A percentile compares a stretch with the other conserved stretches of the same genome.
Evolutionary conservation across 2,888 invertebrate species (phyloP).

Genomic region (Ganaspis brasiliensis): DNA sequence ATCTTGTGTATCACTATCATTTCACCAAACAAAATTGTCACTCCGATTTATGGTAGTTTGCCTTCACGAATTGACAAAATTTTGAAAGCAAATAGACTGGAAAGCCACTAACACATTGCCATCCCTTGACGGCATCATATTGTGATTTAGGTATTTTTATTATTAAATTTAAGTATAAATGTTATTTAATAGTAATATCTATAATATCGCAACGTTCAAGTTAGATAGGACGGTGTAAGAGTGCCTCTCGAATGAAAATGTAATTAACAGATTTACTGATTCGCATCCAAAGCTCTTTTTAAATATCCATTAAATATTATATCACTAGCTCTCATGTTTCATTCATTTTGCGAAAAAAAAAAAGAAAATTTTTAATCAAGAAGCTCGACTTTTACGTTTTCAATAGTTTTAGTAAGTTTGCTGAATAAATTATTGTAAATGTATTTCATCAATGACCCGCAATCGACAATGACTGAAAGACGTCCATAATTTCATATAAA

Average conservation of each 20-base stretch:
- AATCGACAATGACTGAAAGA: slow-evolving; percentile 21
- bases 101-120: slow-evolving; percentile 64
- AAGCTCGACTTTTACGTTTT: slow-evolving; percentile 31
- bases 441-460: slow-evolving; percentile 11
- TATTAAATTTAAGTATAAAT: slow-evolving; percentile 77
- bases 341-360: slow-evolving; percentile 17
- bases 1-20: slow-evolving; percentile 55
- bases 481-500: slow-evolving; percentile 26
- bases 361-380: background rate
- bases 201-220: slow-evolving; percentile 72
- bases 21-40: slow-evolving; percentile 37
- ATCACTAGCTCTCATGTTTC: slow-evolving; percentile 3
- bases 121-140: slow-evolving; percentile 69
- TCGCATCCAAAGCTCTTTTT: slow-evolving; percentile 39
- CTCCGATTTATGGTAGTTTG: slow-evolving; percentile 50
- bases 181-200: slow-evolving; percentile 77
- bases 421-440: slow-evolving; percentile 28
- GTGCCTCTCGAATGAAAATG: slow-evolving; percentile 67
- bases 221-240: slow-evolving; percentile 65
- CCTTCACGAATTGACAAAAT: slow-evolving; percentile 58
- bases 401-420: slow-evolving; percentile 10
- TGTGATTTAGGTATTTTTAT: slow-evolving; percentile 78
- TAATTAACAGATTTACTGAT: slow-evolving; percentile 57
- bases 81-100: slow-evolving; percentile 67
- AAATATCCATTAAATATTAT: slow-evolving; percentile 27